Evolutionary conservation across 1,140 invertebrate genomes (phyloP), one percentile per base, ranked within the genome.

Genomic region (Lepidurus arcticus): DNA sequence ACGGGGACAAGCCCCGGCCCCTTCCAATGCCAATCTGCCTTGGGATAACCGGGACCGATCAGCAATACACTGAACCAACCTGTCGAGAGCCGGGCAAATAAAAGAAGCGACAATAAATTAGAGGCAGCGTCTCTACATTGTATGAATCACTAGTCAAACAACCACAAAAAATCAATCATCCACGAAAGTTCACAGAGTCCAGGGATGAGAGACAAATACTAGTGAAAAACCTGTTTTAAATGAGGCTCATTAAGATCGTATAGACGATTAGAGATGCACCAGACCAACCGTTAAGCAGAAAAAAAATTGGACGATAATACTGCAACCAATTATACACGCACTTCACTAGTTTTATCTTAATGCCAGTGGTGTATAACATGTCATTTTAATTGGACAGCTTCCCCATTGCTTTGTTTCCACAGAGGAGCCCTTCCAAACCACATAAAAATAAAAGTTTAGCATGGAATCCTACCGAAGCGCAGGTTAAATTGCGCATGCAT

Each of bases 371-470:
- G 53, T 13, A 65, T 65, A 65, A 65, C 53, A 65, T 65, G 53
- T 65, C 53, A 65, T 65, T 65, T 65, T 65, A 65, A 65, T 65
- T 65, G 53, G 53, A 65, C 53, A 65, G 53, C 53, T 65, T 34
- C 53, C 53, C 53, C 13, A 65, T 65, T 13, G 53, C 53, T 65
- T 65, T 65, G 53, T 65, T 65, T 65, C 53, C 53, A 65, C n/a
- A n/a, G 21, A 65, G 7, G 21, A 65, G 45, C 53, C 53, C n/a
- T 16, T 13, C 16, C 16, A 65, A 65, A 21, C 53, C 53, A 65
- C 53, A 65, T 7, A 65, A 34, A 34, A 34, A 34, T 4, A 34
- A 34, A 34, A 34, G 34, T 34, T 4, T 34, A 34, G 34, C 34
- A 34, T 34, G 34, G 34, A 34, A 34, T 34, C 34, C 53, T n/a